A percentile compares a stretch with the other conserved stretches of the same genome.
These are phyloP conservation scores for Holothuria glaberrima DNA, from an alignment of 35 echinoderm and acorn worm genomes.

Conservation along the genomic window DNA sequence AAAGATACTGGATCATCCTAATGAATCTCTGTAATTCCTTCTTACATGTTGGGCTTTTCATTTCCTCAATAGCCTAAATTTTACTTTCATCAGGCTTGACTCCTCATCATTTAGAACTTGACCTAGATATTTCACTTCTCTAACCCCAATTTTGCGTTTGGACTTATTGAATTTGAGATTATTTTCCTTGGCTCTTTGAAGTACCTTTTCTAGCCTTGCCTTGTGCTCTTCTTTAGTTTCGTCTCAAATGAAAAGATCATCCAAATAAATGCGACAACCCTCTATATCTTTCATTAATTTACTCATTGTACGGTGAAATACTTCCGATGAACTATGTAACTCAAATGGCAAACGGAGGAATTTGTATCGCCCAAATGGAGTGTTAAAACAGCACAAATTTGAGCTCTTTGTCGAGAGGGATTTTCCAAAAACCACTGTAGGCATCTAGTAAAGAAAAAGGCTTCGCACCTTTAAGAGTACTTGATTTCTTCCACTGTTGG, in stretches of 20 bases:
- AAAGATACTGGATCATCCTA: too few species aligned
- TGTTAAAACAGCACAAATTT: constrained; percentile 73
- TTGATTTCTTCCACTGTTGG: constrained; percentile 63
- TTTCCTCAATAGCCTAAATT: too few species aligned
- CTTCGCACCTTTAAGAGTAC: constrained; percentile 28
- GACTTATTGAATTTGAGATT: constrained; percentile 57
- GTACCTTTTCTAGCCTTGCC: constrained; percentile 34
- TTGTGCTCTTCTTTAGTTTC: constrained; percentile 59
- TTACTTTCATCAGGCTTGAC: too few species aligned
- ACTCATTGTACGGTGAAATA: constrained; percentile 69
- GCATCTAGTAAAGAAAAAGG: constrained; percentile 69
- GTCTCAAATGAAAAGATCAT: constrained; percentile 53
- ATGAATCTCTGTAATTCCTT: too few species aligned
- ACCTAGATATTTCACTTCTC: constrained; percentile 63
- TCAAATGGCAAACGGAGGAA: constrained; percentile 76
- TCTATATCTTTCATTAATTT: constrained; percentile 54
- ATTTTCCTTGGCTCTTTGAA: constrained; percentile 12
- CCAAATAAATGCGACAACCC: constrained; percentile 32
- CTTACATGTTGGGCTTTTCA: too few species aligned
- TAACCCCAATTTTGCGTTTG: constrained; percentile 35
- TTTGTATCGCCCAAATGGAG: constrained; percentile 76
- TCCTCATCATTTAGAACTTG: constrained; percentile 1
- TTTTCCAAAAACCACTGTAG: constrained; percentile 76
- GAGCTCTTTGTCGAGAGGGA: constrained; percentile 61
- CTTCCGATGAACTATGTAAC: constrained; percentile 66